Base-by-base conservation (phyloP, 2,888 invertebrate genomes). In the Lacanobia wlatinum region DNA sequence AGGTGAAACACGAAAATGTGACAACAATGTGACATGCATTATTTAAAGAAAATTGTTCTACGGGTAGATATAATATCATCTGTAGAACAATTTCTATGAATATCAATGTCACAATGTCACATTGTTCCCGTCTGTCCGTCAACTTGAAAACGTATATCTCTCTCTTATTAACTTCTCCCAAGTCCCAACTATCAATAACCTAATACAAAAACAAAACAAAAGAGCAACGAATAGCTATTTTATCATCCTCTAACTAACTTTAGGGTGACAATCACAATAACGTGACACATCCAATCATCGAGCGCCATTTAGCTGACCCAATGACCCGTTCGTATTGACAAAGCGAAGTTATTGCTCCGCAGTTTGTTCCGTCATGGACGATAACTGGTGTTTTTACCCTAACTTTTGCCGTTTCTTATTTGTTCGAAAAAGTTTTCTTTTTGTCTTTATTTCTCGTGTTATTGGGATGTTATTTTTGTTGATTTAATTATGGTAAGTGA, bases 301-400 rank as follows among this genome's bases (percentile, higher is more conserved):
- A 52, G 62, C 59, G 61, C 70, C 70, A 82, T 82, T 82, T 75
- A 78, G 55, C 58, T 80, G 85, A 80, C 78, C 82, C 80, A 78
- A 80, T 85, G 85, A 84, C 80, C 82, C 76, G 76, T 52, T 80
- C 52, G 66, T 86, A 84, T 81, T 82, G 84, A 77, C 82, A 74
- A 50, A 73, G 70, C 52, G 70, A 65, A 73, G 67, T 85, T 85
- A 86, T 85, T 80, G 70, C 40, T 14, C 66, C 68, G 23, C 74
- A 76, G 80, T 82, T 86, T 79, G 84, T 86, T 78, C 77, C 59
- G 71, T 56, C 73, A 75, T 53, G 59, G 68, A 75, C 61, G 58
- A 60, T 82, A 82, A 79, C 75, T 64, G 77, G 69, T 70, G 71
- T 84, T 80, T 84, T 80, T 50, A 78, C 74, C 71, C 74, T 53